Percentiles rank a stretch among this genome's conserved stretches.
phyloP scores from a whole-genome alignment of 2,888 invertebrate genomes.

The Tricholauxania praeusta region DNA sequence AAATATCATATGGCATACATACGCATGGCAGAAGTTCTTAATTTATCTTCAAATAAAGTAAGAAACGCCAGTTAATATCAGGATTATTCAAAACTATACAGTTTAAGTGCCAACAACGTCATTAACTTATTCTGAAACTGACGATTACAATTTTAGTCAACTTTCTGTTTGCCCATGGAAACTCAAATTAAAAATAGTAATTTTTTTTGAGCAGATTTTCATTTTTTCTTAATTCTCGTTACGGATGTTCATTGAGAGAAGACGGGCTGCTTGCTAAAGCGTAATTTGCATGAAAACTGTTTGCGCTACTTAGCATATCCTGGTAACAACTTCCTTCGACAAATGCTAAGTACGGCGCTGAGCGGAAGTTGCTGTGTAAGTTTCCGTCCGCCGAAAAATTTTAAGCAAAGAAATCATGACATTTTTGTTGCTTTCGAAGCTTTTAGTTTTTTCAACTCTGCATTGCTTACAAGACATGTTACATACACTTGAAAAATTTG shows the following conservation, averaged over 20 bases:
- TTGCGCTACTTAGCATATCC: slow-evolving; percentile 57
- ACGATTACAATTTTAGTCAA: too few relatives aligned
- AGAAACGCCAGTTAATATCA: too few relatives aligned
- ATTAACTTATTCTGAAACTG: too few relatives aligned
- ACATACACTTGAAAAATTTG: too few relatives aligned
- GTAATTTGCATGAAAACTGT: slow-evolving; percentile 58
- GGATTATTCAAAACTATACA: too few relatives aligned
- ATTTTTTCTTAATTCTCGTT: not conserved
- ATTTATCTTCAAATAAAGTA: too few relatives aligned
- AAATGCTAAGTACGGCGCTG: slow-evolving; percentile 24
- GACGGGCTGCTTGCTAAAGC: slow-evolving; percentile 25
- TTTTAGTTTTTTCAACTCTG: not conserved
- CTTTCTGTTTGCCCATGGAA: too few relatives aligned
- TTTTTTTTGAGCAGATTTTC: not conserved
- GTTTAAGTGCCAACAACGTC: too few relatives aligned
- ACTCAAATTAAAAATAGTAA: too few relatives aligned
- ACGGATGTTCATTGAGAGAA: not conserved
- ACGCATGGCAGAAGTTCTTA: too few relatives aligned
- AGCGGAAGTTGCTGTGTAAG: slow-evolving; percentile 17
- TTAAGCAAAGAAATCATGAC: not conserved
- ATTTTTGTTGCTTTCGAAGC: not conserved
- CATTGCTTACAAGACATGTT: not conserved
- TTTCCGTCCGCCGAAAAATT: slow-evolving; percentile 30
- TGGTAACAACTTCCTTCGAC: slow-evolving; percentile 48
- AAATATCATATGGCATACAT: too few relatives aligned